Evolutionary conservation across 2,113 vertebrate species (phyloP), one percentile per base, ranked within the genome.

Genomic region (Rostratula benghalensis): DNA sequence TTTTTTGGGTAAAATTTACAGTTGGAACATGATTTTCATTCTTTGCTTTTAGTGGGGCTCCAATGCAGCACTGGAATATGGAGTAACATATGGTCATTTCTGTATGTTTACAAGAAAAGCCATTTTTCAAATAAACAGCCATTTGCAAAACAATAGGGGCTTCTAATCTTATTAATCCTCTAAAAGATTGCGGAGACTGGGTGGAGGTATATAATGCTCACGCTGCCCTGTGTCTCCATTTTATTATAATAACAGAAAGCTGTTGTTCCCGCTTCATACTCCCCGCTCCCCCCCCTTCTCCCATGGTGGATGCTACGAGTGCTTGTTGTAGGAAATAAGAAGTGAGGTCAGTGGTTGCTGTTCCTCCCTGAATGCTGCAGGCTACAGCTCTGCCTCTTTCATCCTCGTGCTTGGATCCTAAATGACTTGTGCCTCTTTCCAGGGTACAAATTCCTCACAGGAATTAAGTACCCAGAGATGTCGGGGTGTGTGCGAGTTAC

Each of bases 121-220:
- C 25, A 60, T 86, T 94, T 96, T 96, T 90, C 82, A 94, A 94
- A 90, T 91, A 97, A 97, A 96, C 95, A 94, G 46, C 94, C 89
- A 95, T 97, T 89, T 77, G 63, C 89, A 84, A 94, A 96, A 97
- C 94, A 97, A 97, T 89, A 63, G 67, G 43, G 77, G 70, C 43
- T 92, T 87, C 94, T 97, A 97, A 97, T 97, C 94, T 94, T 89
- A 97, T 73, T 97, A 97, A 97, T 97, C 96, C 96, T 92, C 91
- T 96, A 77, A 94, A 95, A 96, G 96, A 96, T 87, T 91, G 84
- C 76, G n/a, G 61, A 64, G 74, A 48, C 46, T 65, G 86, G 89
- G 46, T 68, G 76, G 51, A 41, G 75, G 45, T 81, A 67, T 28
- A 69, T 60, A 88, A 96, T 94, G 71, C 83, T 87, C 80, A 74